Percentiles rank a stretch among this genome's conserved stretches.
phyloP scores from a whole-genome alignment of 2,888 invertebrate genomes.

The Drepanosiphum platanoidis region DNA sequence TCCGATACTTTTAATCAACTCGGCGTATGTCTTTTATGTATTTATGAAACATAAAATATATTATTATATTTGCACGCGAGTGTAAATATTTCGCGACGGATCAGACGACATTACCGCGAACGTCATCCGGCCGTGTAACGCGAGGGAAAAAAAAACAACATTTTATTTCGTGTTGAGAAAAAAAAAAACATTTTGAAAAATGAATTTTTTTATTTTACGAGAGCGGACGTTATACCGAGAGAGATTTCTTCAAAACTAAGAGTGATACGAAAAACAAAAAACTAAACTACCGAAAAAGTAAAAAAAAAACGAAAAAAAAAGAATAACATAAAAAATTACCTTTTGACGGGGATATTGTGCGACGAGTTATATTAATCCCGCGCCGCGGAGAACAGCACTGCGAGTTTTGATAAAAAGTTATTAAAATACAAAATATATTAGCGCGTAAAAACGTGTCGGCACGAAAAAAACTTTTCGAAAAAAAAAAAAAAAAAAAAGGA shows the following conservation, averaged over 20 bases:
- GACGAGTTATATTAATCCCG: neutral
- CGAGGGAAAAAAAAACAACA: neutral
- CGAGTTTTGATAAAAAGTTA: too few relatives aligned
- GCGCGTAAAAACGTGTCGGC: too few relatives aligned
- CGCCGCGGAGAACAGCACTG: neutral
- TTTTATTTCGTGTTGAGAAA: neutral
- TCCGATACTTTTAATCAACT: too few relatives aligned
- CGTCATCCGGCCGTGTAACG: neutral
- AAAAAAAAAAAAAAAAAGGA: too few relatives aligned
- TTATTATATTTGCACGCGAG: too few relatives aligned
- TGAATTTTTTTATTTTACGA: too few relatives aligned
- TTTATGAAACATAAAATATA: too few relatives aligned
- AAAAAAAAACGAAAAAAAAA: constrained; percentile 1
- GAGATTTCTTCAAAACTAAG: neutral
- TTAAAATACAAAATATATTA: too few relatives aligned
- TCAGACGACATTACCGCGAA: too few relatives aligned
- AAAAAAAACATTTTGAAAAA: neutral
- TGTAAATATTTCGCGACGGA: neutral
- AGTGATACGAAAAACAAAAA: neutral
- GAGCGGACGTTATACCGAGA: neutral
- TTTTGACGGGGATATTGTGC: constrained; percentile 13
- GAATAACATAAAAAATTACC: constrained; percentile 22
- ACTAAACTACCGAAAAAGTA: neutral
- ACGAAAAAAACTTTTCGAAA: too few relatives aligned
- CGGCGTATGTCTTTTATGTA: too few relatives aligned